These are phyloP conservation scores for Pygocentrus nattereri DNA, from an alignment of 2,797 vertebrate species.

Conservation along the genomic window DNA sequence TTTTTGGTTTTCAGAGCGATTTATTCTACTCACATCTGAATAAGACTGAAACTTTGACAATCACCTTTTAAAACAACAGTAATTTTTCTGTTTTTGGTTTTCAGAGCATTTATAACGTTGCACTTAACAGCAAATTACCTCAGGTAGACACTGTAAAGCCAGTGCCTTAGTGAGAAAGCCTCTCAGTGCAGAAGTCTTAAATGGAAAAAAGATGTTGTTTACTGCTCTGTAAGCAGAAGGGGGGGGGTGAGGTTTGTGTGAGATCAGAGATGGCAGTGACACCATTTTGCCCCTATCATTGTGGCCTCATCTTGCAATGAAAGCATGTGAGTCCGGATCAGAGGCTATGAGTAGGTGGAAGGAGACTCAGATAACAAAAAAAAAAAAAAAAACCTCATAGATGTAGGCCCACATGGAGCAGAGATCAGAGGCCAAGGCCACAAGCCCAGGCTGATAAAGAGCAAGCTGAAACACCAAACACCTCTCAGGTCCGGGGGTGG, in stretches of 20 bases:
- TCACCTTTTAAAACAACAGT: too few species aligned
- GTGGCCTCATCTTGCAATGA: slow-evolving; percentile 30
- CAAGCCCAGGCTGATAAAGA: background rate
- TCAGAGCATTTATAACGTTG: background rate
- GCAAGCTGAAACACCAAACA: background rate
- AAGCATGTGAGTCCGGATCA: slow-evolving; percentile 25
- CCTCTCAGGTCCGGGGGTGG: background rate
- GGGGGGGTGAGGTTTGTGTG: slow-evolving; percentile 10
- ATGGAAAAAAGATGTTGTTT: slow-evolving; percentile 25
- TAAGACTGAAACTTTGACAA: background rate
- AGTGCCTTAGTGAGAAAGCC: background rate
- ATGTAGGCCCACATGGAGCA: background rate
- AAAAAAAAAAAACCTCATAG: background rate
- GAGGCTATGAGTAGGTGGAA: slow-evolving; percentile 18
- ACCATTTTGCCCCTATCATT: slow-evolving; percentile 35
- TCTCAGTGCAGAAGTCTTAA: slow-evolving; percentile 26
- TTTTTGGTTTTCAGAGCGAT: too few species aligned
- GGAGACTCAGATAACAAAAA: background rate
- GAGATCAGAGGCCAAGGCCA: slow-evolving; percentile 19
- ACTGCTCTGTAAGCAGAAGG: slow-evolving; percentile 16
- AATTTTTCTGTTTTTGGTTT: too few species aligned
- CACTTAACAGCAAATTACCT: background rate
- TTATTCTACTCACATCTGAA: background rate
- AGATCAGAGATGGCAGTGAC: slow-evolving; percentile 36
- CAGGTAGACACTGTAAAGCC: background rate